Percentiles rank a stretch among this genome's conserved stretches.
These are phyloP conservation scores for Epirrita christyi DNA, from an alignment of 2,888 invertebrate species.

Conservation along the genomic window DNA sequence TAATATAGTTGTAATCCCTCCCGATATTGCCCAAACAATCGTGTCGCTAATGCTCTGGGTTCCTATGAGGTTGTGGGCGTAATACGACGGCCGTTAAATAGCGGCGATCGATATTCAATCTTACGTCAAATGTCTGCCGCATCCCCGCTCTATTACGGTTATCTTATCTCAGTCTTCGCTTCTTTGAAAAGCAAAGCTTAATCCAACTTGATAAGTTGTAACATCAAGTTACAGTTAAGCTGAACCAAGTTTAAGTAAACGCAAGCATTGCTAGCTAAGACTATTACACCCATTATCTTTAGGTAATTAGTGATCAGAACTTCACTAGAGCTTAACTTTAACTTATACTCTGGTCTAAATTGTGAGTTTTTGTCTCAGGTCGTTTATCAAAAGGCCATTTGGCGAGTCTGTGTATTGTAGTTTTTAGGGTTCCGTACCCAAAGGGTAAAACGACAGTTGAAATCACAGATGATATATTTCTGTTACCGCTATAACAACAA, in stretches of 20 bases:
- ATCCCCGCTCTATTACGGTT: no score
- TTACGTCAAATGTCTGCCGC: no score
- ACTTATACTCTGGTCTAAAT: background rate
- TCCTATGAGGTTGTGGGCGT: no score
- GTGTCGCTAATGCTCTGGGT: background rate
- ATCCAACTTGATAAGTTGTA: constrained; percentile 12
- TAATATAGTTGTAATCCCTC: background rate
- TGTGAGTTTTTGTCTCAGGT: constrained; percentile 3
- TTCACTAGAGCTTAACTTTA: background rate
- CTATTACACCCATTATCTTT: constrained; percentile 6
- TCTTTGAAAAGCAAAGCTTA: no score
- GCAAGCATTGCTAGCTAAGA: constrained; percentile 7
- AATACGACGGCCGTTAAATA: no score
- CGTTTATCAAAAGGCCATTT: constrained; percentile 5
- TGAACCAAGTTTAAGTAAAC: constrained; percentile 18
- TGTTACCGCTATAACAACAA: no score
- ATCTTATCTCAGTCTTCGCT: no score
- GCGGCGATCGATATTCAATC: no score
- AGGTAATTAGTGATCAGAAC: constrained; percentile 11
- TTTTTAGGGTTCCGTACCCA: no score
- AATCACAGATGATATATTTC: no score
- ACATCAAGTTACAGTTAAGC: constrained; percentile 20
- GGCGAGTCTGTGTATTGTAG: background rate
- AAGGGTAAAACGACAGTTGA: no score
- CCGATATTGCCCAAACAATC: constrained; percentile 7